phyloP scores from a whole-genome alignment of 37 sponge, comb jelly and placozoan species.

The Haliclona indistincta region DNA sequence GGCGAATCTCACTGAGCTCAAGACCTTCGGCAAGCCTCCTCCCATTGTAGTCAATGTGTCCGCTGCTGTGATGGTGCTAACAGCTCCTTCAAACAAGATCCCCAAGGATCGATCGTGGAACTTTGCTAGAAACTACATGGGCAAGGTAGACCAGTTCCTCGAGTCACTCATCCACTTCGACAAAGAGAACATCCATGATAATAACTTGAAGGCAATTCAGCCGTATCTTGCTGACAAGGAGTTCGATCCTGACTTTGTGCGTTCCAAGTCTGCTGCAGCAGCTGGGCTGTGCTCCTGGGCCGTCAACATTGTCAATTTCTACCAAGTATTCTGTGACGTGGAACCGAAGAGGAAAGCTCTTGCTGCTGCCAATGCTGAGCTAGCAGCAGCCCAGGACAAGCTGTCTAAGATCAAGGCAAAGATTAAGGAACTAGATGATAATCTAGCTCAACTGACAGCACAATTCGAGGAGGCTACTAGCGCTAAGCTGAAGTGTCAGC shows the following conservation, averaged over 20 bases:
- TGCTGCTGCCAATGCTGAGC: slow-evolving; percentile 88
- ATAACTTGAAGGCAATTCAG: slow-evolving; percentile 86
- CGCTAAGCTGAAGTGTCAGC: slow-evolving; percentile 94
- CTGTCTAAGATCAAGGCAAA: slow-evolving; percentile 91
- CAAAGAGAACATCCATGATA: slow-evolving; percentile 95
- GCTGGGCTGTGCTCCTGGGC: slow-evolving; percentile 96
- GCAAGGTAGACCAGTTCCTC: slow-evolving; percentile 94
- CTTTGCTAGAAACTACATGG: slow-evolving; percentile 87
- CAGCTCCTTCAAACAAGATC: slow-evolving; percentile 85
- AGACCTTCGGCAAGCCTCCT: slow-evolving; percentile 98
- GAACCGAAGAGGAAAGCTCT: slow-evolving; percentile 97
- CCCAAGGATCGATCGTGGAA: slow-evolving; percentile 98
- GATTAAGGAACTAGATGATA: slow-evolving; percentile 96
- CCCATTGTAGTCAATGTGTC: slow-evolving; percentile 92
- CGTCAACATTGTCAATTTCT: slow-evolving; percentile 91
- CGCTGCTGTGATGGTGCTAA: slow-evolving; percentile 93
- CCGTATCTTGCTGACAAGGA: slow-evolving; percentile 86
- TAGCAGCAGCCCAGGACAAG: slow-evolving; percentile 91
- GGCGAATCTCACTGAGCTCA: slow-evolving; percentile 94
- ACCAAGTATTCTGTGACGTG: slow-evolving; percentile 96
- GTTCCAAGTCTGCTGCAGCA: slow-evolving; percentile 92
- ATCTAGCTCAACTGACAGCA: slow-evolving; percentile 84
- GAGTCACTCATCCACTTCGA: slow-evolving; percentile 91
- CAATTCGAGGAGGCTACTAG: slow-evolving; percentile 93
- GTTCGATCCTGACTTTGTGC: slow-evolving; percentile 93